phyloP scores from a whole-genome alignment of 2,797 vertebrate genomes.

The Thalassophryne amazonica region DNA sequence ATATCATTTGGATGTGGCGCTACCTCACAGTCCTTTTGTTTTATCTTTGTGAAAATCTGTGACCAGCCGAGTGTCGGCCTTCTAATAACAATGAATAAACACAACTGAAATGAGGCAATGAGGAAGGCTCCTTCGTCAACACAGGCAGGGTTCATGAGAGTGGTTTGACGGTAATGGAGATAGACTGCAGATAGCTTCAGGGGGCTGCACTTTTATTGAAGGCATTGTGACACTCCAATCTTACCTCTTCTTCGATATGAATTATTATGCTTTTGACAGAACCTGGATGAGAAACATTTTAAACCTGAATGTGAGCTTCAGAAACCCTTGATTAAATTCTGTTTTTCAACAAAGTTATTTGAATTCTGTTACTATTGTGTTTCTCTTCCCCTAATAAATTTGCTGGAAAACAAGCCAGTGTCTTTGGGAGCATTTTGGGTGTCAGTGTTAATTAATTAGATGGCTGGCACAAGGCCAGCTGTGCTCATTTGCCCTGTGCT shows the following conservation, averaged over 20 bases:
- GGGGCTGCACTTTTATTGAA: constrained; percentile 75
- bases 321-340: constrained; percentile 20
- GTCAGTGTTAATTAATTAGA: constrained; percentile 66
- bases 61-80: constrained; percentile 9
- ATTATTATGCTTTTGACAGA: constrained; percentile 56
- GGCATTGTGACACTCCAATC: constrained; percentile 66
- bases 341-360: constrained; percentile 5
- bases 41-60: constrained; percentile 28
- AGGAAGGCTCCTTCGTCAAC: constrained; percentile 62
- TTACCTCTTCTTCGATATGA: constrained; percentile 68
- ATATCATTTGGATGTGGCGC: constrained; percentile 3
- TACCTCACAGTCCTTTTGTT: background rate
- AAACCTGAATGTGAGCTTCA: constrained; percentile 38
- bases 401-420: background rate
- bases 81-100: constrained; percentile 51
- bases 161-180: constrained; percentile 76
- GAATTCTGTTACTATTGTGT: constrained; percentile 1
- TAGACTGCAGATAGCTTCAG: constrained; percentile 75
- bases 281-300: constrained; percentile 45
- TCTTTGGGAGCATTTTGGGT: constrained; percentile 7
- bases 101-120: constrained; percentile 56
- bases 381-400: constrained; percentile 3
- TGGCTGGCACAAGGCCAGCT: constrained; percentile 42
- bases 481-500: constrained; percentile 58
- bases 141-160: constrained; percentile 64